Base-by-base conservation (phyloP, 1,140 invertebrate genomes). In the Cecropterus lyciades region DNA sequence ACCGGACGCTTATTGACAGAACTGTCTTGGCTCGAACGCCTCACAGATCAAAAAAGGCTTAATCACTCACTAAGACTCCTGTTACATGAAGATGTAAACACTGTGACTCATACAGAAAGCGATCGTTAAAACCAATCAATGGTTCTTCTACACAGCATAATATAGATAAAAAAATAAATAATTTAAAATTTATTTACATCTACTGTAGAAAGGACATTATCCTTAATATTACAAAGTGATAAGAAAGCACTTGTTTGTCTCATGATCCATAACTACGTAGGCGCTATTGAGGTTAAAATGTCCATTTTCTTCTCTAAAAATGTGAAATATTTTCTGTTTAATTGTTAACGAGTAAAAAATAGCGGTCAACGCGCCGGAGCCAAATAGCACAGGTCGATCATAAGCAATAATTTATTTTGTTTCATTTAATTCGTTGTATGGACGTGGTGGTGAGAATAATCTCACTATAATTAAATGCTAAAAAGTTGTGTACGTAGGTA, bases 1-100 rank as follows among this genome's bases (percentile, higher is more conserved):
- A 84, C 81, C 77, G 72, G 73, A 69, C 73, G 73, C 77, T 79
- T 84, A 89, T 87, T 89, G 85, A 87, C 86, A 84, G 83, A 87
- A 83, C 77, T 79, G 82, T 85, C 85, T 91, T 89, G 89, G 86
- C 86, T 79, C 75, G 63, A 53, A 72, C 24, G 74, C 70, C 84
- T 77, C 77, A 74, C 40, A 67, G 59, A 70, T 75, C 67, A 73
- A 72, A 82, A 77, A 80, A 82, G 79, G 69, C 70, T 65, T 59
- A 73, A 67, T 42, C 46, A 55, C 67, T 20, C 62, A 60, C 15
- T 59, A 30, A 52, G 57, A 60, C 43, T 60, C 57, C 13, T 60
- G 57, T 60, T 60, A 60, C 57, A 49, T 16, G 59, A 30, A 17
- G 16, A 40, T 62, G 46, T 62, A 62, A 62, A 62, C 59, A 62